Evolutionary conservation across 2,113 vertebrate genomes (phyloP).

Genomic region (Oostethus manadensis): DNA sequence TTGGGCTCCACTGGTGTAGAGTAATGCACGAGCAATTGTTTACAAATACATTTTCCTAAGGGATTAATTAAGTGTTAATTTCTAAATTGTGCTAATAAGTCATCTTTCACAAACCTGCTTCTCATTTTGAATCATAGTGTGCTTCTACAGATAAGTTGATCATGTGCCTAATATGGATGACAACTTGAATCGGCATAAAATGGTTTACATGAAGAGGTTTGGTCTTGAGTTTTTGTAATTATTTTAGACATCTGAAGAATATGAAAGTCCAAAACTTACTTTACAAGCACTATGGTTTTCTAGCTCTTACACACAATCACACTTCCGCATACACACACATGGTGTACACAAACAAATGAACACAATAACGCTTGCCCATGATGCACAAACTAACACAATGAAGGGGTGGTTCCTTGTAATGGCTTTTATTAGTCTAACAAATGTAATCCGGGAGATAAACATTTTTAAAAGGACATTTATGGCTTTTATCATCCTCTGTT

Average conservation of each 20-base stretch:
- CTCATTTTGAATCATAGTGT: background rate
- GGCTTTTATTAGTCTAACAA: background rate
- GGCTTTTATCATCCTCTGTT: conserved; percentile 50
- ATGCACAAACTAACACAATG: conserved; percentile 35
- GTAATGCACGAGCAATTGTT: no score
- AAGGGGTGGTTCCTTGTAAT: background rate
- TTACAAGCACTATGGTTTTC: background rate
- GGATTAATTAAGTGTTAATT: no score
- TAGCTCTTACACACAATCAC: background rate
- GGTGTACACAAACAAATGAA: conserved; percentile 7
- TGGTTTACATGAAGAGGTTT: background rate
- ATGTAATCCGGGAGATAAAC: conserved; percentile 12
- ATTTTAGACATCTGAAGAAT: background rate
- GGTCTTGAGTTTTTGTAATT: background rate
- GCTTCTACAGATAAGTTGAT: background rate
- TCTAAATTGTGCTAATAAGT: no score
- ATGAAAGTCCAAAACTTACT: background rate
- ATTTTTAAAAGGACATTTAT: conserved; percentile 1
- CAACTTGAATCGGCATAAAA: background rate
- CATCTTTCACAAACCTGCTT: background rate
- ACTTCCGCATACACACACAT: background rate
- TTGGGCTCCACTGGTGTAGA: no score
- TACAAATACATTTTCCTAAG: no score
- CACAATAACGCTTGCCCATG: conserved; percentile 16
- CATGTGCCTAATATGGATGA: background rate